Base-by-base conservation (phyloP, 2,888 invertebrate genomes). In the Eupithecia abbreviata region DNA sequence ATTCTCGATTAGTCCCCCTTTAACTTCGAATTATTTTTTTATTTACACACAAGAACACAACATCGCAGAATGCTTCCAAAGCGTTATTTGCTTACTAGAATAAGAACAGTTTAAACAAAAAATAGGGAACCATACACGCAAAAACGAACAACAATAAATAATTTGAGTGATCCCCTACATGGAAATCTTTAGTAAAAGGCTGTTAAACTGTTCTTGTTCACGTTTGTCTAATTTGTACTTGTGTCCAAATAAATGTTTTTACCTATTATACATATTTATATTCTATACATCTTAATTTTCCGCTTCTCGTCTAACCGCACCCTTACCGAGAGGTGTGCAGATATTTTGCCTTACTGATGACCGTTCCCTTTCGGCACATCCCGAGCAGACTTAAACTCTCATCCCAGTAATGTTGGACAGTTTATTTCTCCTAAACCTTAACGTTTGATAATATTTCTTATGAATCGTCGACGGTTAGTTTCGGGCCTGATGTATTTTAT, bases 381-480 rank as follows among this genome's bases (percentile, higher is more conserved):
- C 89, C 85, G 86, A 82, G 86, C 92, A 89, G 93, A 93, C 93
- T 93, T 93, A 93, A 93, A 93, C 87, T 92, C 92, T 90, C 94
- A 87, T 94, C 92, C 86, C 79, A 68, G 87, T 92, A 91, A 93
- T 92, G 90, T 91, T 72, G 82, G 87, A 91, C 92, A 92, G 91
- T 93, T 93, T 93, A 93, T 92, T 90, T 90, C 86, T 87, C 86
- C 85, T 77, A 86, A 87, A 84, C 80, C 82, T 86, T 90, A 91
- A 90, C 91, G 89, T 85, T 80, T 83, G 82, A 87, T 89, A 85
- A 91, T 92, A 91, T 90, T 90, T 91, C 90, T 88, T 86, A 87
- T 84, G 88, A 88, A 88, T 90, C 85, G 87, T 85, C 77, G 80
- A 84, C 81, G 86, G 85, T 84, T 81, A 81, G 85, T 82, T 84